Evolutionary conservation across 2,797 vertebrate genomes (phyloP).

Genomic region (Tenualosa ilisha): DNA sequence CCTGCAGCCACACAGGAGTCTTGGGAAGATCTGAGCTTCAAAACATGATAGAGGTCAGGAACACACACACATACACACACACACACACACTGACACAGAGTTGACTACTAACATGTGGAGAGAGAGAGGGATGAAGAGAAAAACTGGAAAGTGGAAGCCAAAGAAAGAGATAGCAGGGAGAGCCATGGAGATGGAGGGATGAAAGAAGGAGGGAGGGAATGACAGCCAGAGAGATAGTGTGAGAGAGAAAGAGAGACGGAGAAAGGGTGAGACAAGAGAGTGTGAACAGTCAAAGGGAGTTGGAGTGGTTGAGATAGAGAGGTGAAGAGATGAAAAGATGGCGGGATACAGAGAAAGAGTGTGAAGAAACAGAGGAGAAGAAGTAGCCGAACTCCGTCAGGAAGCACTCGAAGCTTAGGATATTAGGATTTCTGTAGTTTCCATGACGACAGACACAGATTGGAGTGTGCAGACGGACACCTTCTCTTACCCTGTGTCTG

Average conservation of each 20-base stretch:
- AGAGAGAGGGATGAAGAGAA: background rate
- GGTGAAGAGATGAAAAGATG: conserved; percentile 43
- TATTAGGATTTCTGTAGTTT: conserved; percentile 49
- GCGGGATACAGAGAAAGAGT: conserved; percentile 48
- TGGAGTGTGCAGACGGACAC: conserved; percentile 37
- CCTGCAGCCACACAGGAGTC: conserved; percentile 23
- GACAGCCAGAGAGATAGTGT: conserved; percentile 16
- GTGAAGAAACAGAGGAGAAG: conserved; percentile 34
- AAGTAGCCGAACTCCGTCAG: conserved; percentile 45
- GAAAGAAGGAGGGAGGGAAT: conserved; percentile 36
- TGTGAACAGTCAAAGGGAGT: background rate
- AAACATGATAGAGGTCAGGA: conserved; percentile 9
- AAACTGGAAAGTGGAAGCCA: too few relatives aligned
- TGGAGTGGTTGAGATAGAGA: conserved; percentile 40
- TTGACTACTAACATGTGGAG: background rate
- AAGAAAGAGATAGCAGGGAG: conserved; percentile 39
- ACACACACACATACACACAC: background rate
- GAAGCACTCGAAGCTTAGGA: conserved; percentile 40
- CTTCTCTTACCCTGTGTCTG: conserved; percentile 39
- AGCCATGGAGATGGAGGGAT: conserved; percentile 35
- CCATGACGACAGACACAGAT: conserved; percentile 53
- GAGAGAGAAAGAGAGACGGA: conserved; percentile 27
- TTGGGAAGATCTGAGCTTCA: conserved; percentile 28
- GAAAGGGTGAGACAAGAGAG: conserved; percentile 31
- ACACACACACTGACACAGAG: background rate